Base-by-base conservation (phyloP, 2,888 invertebrate genomes). In the Plebejus melissa region DNA sequence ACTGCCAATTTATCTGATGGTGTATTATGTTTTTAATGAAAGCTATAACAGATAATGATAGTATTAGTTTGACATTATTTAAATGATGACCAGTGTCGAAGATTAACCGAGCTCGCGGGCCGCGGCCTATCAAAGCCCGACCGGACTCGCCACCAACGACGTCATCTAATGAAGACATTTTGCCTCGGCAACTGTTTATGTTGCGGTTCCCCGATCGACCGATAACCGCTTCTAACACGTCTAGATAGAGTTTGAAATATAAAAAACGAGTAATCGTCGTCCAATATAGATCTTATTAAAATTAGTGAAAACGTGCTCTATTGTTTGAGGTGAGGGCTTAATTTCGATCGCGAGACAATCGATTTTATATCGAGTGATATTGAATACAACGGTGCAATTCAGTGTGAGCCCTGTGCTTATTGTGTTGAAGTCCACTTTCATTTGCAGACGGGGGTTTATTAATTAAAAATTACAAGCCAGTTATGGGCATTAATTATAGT, bases 131-230 rank as follows among this genome's bases (percentile, higher is more conserved):
- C 72, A 72, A 72, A 71, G 71, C 70, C 22, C 38, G 16, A 41
- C 46, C 46, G 46, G 46, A 54, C 72, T 72, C 77, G 82, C 90
- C 90, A 90, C 90, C 90, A 89, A 89, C 90, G 90, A 83, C 79
- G 89, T 38, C 76, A 75, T 77, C 77, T 86, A 89, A 90, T 90
- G 85, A 90, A 90, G 90, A 88, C 90, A 89, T 90, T 46, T 89
- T 83, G 83, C 84, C 82, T 86, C 81, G 82, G 83, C 83, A 82
- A 82, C 83, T 81, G 82, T 82, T 82, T 82, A 82, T 80, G 83
- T 54, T 85, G 84, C 84, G 86, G 84, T 81, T 82, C 83, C 80
- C 80, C 80, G 77, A 80, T 80, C 77, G 38, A 28, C 75, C 28
- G 36, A n/a, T 75, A 70, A 78, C 22, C 5, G 7, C 22, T 58